These are phyloP conservation scores for Tricholauxania praeusta DNA, from an alignment of 2,888 invertebrate species.

Conservation along the genomic window DNA sequence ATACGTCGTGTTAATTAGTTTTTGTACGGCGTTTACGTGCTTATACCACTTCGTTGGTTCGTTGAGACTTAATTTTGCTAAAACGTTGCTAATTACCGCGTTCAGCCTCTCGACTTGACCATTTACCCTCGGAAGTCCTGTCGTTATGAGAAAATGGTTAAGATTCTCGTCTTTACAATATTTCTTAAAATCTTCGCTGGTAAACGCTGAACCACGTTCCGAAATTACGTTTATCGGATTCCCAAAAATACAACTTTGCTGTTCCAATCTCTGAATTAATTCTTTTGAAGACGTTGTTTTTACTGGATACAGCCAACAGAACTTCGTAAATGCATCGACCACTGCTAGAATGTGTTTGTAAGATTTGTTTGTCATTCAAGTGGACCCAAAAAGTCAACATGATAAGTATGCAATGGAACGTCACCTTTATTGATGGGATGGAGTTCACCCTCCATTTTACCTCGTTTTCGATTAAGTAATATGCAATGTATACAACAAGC, in stretches of 20 bases:
- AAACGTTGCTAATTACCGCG: neutral
- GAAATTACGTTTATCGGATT: conserved; percentile 59
- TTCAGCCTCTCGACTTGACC: neutral
- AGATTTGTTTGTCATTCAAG: conserved; percentile 51
- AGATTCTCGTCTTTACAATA: conserved; percentile 57
- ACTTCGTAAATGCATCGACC: conserved; percentile 61
- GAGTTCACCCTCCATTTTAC: conserved; percentile 46
- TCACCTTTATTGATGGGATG: conserved; percentile 45
- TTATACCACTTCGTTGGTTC: conserved; percentile 42
- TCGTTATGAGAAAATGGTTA: conserved; percentile 44
- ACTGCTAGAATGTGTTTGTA: conserved; percentile 57
- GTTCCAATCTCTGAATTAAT: conserved; percentile 52
- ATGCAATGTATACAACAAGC: conserved; percentile 37
- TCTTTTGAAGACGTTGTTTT: conserved; percentile 56
- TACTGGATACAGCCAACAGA: conserved; percentile 60
- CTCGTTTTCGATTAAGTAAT: conserved; percentile 36
- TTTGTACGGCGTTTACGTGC: conserved; percentile 31
- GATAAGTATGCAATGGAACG: conserved; percentile 46
- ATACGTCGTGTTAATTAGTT: conserved; percentile 37
- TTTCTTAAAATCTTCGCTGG: conserved; percentile 50
- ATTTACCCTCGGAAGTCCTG: conserved; percentile 1
- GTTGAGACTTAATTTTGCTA: conserved; percentile 34
- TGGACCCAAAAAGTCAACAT: conserved; percentile 61
- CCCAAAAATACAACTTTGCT: conserved; percentile 59
- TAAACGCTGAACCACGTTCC: conserved; percentile 58